phyloP scores from a whole-genome alignment of 2,888 invertebrate species.

The Acanthococcus lagerstroemiae region DNA sequence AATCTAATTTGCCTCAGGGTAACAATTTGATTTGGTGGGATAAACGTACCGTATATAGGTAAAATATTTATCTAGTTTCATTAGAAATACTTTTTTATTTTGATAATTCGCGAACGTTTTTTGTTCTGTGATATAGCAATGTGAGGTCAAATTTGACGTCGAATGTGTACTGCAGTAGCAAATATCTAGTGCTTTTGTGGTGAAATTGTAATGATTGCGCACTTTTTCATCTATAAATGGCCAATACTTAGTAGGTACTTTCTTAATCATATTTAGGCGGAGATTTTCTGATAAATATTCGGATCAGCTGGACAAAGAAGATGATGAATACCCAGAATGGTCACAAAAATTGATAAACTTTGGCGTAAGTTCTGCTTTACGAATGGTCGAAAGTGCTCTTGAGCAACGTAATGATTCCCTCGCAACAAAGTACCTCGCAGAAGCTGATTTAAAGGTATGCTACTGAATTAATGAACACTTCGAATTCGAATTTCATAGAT shows the following conservation, averaged over 20 bases:
- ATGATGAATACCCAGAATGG: background rate
- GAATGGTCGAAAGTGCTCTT: constrained; percentile 43
- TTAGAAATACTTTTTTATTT: too few relatives aligned
- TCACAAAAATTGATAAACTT: background rate
- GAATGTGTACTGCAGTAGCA: too few relatives aligned
- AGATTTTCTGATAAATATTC: constrained; percentile 21
- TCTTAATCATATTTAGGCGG: constrained; percentile 18
- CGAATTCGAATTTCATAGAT: too few relatives aligned
- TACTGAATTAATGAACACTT: too few relatives aligned
- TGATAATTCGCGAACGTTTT: too few relatives aligned
- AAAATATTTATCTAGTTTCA: background rate
- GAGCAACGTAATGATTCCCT: constrained; percentile 44
- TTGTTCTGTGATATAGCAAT: too few relatives aligned
- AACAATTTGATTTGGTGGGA: constrained; percentile 46
- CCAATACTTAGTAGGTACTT: background rate
- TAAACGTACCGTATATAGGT: constrained; percentile 44
- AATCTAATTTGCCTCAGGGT: constrained; percentile 40
- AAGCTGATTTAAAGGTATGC: background rate
- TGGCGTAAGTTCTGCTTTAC: background rate
- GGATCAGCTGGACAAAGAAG: constrained; percentile 33
- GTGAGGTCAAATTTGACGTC: too few relatives aligned
- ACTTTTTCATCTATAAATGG: too few relatives aligned
- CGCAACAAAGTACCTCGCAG: constrained; percentile 41
- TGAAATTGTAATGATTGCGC: background rate
- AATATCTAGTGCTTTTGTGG: too few relatives aligned